phyloP scores from a whole-genome alignment of 1,140 invertebrate genomes.

The Homarus americanus region DNA sequence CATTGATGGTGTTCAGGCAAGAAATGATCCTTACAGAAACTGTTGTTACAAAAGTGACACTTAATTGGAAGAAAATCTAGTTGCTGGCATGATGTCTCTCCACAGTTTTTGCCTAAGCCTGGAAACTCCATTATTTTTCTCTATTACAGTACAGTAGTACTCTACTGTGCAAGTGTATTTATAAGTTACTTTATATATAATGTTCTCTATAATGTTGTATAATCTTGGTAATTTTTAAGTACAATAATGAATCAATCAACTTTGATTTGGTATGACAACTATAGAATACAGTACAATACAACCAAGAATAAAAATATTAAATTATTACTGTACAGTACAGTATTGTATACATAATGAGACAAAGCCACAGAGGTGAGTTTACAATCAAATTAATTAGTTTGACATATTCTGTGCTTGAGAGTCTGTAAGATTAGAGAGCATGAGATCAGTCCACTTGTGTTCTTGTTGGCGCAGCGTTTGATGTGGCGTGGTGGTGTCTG shows the following conservation, averaged over 20 bases:
- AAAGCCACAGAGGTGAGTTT: too few species aligned
- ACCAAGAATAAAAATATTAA: too few species aligned
- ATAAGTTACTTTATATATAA: neutral
- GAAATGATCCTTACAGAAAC: slow-evolving; percentile 78
- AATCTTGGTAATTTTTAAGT: neutral
- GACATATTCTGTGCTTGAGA: slow-evolving; percentile 39
- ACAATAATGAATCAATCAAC: too few species aligned
- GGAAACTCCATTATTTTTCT: slow-evolving; percentile 77
- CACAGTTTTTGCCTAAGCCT: slow-evolving; percentile 76
- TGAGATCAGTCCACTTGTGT: slow-evolving; percentile 92
- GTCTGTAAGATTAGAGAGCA: slow-evolving; percentile 79
- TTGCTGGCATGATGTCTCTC: slow-evolving; percentile 75
- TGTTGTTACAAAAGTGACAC: slow-evolving; percentile 75
- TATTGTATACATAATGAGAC: too few species aligned
- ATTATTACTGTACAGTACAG: too few species aligned
- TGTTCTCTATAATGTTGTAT: neutral
- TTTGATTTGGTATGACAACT: too few species aligned
- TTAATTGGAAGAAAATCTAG: slow-evolving; percentile 77
- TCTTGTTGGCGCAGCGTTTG: slow-evolving; percentile 94
- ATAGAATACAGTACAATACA: too few species aligned
- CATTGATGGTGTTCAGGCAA: slow-evolving; percentile 77
- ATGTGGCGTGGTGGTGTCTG: slow-evolving; percentile 93
- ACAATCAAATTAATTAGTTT: slow-evolving; percentile 21
- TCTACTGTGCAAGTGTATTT: too few species aligned
- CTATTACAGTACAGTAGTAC: too few species aligned